Conservation (phyloP, 1,140 invertebrate species). For the Eurosta solidaginis region DNA sequence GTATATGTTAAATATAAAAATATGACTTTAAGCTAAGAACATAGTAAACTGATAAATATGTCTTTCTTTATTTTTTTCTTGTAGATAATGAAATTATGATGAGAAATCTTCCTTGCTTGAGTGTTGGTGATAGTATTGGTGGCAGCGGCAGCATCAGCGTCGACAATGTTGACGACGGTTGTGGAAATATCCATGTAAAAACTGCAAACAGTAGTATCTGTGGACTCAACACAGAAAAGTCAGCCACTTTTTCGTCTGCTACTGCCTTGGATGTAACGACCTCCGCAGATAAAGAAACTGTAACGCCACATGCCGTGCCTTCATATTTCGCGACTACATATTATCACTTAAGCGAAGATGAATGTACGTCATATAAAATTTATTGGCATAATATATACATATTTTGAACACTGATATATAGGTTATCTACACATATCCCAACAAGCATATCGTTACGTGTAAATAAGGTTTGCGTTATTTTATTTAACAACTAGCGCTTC, state of each 20-base stretch:
- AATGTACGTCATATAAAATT: no score
- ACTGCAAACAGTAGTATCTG: background rate
- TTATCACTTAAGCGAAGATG: constrained; percentile 57
- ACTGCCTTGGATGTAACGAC: constrained; percentile 43
- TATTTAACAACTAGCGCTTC: no score
- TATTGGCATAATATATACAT: no score
- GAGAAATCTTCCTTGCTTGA: constrained; percentile 56
- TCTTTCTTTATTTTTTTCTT: constrained; percentile 47
- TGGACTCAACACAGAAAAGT: background rate
- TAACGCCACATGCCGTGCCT: constrained; percentile 46
- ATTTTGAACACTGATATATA: no score
- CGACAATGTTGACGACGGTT: background rate
- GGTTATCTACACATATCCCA: no score
- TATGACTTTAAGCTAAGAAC: no score
- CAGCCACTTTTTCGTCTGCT: constrained; percentile 31
- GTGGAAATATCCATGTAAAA: background rate
- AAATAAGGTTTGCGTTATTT: no score
- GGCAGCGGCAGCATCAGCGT: constrained; percentile 44
- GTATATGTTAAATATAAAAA: no score
- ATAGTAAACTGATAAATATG: constrained; percentile 34
- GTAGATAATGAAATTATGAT: constrained; percentile 57
- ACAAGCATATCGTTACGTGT: no score
- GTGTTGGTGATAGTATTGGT: constrained; percentile 44
- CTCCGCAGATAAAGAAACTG: constrained; percentile 39
- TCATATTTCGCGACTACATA: constrained; percentile 57